Conservation (phyloP, 2,888 invertebrate species). For the Crossocerus cetratus region DNA sequence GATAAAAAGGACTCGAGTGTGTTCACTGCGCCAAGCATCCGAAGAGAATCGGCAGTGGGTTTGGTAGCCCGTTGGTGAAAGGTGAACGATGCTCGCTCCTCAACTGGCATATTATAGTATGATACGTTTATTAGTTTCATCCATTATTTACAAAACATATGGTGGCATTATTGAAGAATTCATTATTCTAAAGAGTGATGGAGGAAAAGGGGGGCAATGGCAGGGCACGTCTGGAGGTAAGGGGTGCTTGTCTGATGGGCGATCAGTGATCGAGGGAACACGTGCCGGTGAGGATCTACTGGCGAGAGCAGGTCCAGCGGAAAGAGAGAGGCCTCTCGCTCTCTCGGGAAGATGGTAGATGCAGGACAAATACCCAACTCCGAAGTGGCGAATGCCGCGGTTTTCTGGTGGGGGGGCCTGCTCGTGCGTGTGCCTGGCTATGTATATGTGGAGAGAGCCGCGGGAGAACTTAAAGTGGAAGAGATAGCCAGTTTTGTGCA, state of each 20-base stretch:
- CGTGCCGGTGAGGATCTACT: neutral
- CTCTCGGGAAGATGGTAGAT: slow-evolving; percentile 45
- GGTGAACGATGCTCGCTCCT: no score
- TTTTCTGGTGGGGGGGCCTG: slow-evolving; percentile 59
- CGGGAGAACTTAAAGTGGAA: slow-evolving; percentile 64
- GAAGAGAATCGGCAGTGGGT: neutral
- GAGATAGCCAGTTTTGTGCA: slow-evolving; percentile 69
- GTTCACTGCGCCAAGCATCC: neutral
- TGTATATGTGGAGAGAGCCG: slow-evolving; percentile 49
- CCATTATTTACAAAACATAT: no score
- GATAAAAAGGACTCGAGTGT: slow-evolving; percentile 1
- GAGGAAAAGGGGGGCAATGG: neutral
- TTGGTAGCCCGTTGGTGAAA: no score
- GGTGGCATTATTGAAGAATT: no score
- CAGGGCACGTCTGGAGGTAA: neutral
- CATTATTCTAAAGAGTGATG: no score
- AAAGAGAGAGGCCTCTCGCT: slow-evolving; percentile 44
- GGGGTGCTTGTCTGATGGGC: neutral
- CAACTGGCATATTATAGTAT: no score
- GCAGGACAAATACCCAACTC: slow-evolving; percentile 62
- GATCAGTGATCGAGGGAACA: slow-evolving; percentile 32
- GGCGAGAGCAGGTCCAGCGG: slow-evolving; percentile 15
- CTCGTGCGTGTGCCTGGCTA: slow-evolving; percentile 43
- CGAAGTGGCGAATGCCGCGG: slow-evolving; percentile 60
- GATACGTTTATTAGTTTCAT: no score